Percentiles rank a stretch among this genome's conserved stretches.
These are phyloP conservation scores for Cyrtorhinus lividipennis DNA, from an alignment of 1,140 invertebrate genomes.

Conservation along the genomic window DNA sequence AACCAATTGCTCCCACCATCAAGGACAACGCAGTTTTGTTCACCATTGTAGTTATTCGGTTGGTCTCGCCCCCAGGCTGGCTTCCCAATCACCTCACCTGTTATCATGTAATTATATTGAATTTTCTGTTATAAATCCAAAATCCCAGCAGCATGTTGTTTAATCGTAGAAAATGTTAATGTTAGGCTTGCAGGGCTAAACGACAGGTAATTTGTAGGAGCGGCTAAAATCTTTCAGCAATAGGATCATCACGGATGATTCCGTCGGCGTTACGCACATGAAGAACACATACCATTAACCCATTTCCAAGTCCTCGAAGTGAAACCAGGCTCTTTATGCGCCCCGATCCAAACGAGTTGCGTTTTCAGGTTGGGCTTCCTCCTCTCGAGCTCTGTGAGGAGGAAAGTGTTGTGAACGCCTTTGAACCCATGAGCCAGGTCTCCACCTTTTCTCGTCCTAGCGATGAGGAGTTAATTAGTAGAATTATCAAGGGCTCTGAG, in stretches of 20 bases:
- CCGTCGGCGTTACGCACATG: too few species aligned
- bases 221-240: too few species aligned
- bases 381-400: constrained; percentile 64
- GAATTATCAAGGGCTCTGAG: too few species aligned
- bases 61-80: constrained; percentile 85
- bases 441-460: constrained; percentile 38
- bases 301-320: constrained; percentile 75
- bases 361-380: constrained; percentile 62
- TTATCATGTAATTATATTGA: constrained; percentile 25
- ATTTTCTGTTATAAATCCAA: too few species aligned
- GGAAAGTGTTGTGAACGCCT: constrained; percentile 38
- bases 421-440: constrained; percentile 60
- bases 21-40: constrained; percentile 84
- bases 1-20: constrained; percentile 77
- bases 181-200: too few species aligned
- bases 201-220: too few species aligned
- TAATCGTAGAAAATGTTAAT: too few species aligned
- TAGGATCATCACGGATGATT: too few species aligned
- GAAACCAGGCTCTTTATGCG: constrained; percentile 68
- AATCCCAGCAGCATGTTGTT: too few species aligned
- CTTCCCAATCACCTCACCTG: constrained; percentile 57
- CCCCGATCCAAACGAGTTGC: constrained; percentile 80
- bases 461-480: too few species aligned
- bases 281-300: constrained; percentile 70
- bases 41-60: constrained; percentile 88